Conservation (phyloP, 2,113 vertebrate species). For the Elephantulus edwardii region DNA sequence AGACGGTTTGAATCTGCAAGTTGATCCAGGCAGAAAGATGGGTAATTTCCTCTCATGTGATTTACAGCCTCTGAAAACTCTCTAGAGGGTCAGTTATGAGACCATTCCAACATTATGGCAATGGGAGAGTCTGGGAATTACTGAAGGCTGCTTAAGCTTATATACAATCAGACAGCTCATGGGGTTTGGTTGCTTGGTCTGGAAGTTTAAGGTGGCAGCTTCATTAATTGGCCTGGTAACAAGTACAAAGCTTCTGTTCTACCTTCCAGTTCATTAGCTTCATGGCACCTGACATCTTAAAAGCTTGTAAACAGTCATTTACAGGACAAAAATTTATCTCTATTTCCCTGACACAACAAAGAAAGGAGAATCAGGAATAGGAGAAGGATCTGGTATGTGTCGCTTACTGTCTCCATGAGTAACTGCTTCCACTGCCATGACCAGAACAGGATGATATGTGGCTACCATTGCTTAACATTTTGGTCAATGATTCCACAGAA, state of each 20-base stretch:
- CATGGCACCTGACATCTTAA: background rate
- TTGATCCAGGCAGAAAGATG: too few relatives aligned
- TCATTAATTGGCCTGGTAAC: background rate
- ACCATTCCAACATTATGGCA: too few relatives aligned
- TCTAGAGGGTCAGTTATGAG: too few relatives aligned
- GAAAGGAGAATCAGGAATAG: background rate
- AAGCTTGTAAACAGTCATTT: background rate
- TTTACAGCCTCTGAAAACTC: too few relatives aligned
- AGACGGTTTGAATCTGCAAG: too few relatives aligned
- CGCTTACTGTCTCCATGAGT: too few relatives aligned
- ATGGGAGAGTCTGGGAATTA: too few relatives aligned
- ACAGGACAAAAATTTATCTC: background rate
- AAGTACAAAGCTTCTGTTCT: too few relatives aligned
- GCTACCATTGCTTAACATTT: background rate
- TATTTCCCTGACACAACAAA: background rate
- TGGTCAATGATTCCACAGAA: background rate
- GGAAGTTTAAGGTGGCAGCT: background rate
- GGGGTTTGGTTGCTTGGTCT: background rate
- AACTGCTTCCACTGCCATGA: background rate
- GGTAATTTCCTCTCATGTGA: too few relatives aligned
- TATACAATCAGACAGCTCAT: background rate
- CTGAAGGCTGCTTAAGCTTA: background rate
- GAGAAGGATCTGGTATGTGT: background rate
- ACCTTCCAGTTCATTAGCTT: background rate
- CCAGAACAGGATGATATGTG: background rate